Conservation (phyloP, 1,140 invertebrate genomes). For the Pogonomyrmex californicus region DNA sequence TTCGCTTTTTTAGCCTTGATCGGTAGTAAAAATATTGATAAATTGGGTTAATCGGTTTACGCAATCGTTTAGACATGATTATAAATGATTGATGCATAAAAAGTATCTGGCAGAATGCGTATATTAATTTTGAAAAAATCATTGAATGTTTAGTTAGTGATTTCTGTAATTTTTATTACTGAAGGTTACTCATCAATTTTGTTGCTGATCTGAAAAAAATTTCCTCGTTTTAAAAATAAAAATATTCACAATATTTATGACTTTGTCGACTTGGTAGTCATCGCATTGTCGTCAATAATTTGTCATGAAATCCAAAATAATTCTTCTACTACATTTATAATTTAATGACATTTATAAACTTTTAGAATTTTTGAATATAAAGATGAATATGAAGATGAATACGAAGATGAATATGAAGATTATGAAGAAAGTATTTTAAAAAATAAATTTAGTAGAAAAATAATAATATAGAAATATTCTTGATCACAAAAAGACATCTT, state of each 20-base stretch:
- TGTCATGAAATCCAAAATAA: not conserved
- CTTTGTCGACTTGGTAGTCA: not conserved
- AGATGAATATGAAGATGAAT: no score
- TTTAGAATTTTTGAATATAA: not conserved
- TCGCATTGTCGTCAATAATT: not conserved
- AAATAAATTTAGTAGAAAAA: not conserved
- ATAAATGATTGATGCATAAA: not conserved
- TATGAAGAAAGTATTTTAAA: not conserved
- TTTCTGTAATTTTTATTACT: not conserved
- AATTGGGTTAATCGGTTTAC: not conserved
- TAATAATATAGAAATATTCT: not conserved
- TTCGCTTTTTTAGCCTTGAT: not conserved
- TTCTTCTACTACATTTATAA: not conserved
- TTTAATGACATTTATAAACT: not conserved
- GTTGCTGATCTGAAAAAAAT: not conserved
- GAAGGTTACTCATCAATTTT: not conserved
- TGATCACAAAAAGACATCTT: no score
- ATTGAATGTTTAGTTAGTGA: not conserved
- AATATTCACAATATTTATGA: not conserved
- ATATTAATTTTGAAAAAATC: not conserved
- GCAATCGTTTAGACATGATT: not conserved
- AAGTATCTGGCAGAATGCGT: not conserved
- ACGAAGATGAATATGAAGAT: not conserved
- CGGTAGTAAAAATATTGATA: constrained; percentile 5
- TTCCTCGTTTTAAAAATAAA: not conserved